phyloP scores from a whole-genome alignment of 2,797 vertebrate species.

The Pangasius larnaudii region DNA sequence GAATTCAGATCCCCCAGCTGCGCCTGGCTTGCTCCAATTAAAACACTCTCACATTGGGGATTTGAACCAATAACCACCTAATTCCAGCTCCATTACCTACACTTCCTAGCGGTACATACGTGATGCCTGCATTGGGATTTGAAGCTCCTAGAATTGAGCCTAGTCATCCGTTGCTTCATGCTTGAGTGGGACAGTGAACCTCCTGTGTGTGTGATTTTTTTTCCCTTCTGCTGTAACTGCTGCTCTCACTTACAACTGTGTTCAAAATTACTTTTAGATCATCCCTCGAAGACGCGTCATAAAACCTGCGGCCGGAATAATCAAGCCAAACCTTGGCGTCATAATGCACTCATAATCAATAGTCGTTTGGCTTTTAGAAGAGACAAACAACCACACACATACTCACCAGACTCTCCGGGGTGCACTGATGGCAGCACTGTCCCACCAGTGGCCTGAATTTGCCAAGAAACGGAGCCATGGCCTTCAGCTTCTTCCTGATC shows the following conservation, averaged over 20 bases:
- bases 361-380: constrained; percentile 28
- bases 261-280: constrained; percentile 38
- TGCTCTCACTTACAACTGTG: constrained; percentile 4
- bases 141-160: constrained; percentile 32
- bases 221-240: constrained; percentile 26
- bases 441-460: constrained; percentile 77
- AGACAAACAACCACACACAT: constrained; percentile 39
- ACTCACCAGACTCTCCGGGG: constrained; percentile 89
- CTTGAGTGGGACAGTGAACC: constrained; percentile 26
- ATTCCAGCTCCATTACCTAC: constrained; percentile 52
- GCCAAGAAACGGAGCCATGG: constrained; percentile 76
- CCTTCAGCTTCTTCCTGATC: constrained; percentile 77
- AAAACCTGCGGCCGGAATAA: constrained; percentile 40
- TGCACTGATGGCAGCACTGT: constrained; percentile 89
- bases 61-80: constrained; percentile 55
- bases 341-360: constrained; percentile 28
- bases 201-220: constrained; percentile 29
- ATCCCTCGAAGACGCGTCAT: constrained; percentile 36
- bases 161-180: constrained; percentile 42
- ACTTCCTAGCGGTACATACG: constrained; percentile 11
- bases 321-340: constrained; percentile 32
- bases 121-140: constrained; percentile 37
- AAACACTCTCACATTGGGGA: constrained; percentile 35
- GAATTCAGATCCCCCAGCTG: constrained; percentile 24
- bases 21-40: constrained; percentile 2